phyloP scores from a whole-genome alignment of 1,140 invertebrate genomes.

The Drosophila equinoxialis region DNA sequence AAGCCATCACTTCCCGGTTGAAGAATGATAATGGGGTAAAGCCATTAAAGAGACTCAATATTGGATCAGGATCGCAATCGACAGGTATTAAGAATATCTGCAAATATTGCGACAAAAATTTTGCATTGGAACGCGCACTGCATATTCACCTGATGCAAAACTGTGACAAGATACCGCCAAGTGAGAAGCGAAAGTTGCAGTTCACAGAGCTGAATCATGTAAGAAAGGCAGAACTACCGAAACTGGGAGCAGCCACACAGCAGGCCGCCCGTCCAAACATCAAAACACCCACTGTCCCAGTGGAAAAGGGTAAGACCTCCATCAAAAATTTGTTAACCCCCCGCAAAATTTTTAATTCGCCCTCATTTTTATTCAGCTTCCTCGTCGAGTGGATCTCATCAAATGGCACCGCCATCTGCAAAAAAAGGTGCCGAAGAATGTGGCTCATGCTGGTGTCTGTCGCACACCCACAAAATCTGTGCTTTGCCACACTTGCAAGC shows the following conservation, averaged over 20 bases:
- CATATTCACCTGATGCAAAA: constrained; percentile 77
- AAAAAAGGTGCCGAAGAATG: constrained; percentile 58
- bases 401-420: constrained; percentile 52
- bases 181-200: constrained; percentile 70
- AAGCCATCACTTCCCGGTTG: constrained; percentile 22
- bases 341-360: background rate
- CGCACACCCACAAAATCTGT: constrained; percentile 72
- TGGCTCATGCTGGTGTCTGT: constrained; percentile 65
- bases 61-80: background rate
- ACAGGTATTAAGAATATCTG: constrained; percentile 44
- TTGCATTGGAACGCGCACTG: constrained; percentile 66
- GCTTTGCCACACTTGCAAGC: constrained; percentile 69
- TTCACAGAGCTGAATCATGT: constrained; percentile 73
- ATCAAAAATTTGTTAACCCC: background rate
- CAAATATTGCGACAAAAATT: constrained; percentile 77
- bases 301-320: constrained; percentile 26
- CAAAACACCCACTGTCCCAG: background rate
- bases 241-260: constrained; percentile 16
- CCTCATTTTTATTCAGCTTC: constrained; percentile 1
- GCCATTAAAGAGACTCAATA: constrained; percentile 20
- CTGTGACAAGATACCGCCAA: constrained; percentile 72
- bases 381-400: background rate
- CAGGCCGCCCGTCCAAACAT: constrained; percentile 3
- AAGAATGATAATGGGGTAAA: constrained; percentile 39
- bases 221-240: constrained; percentile 69